Evolutionary conservation across 92 coral and sea anemone genomes (phyloP), one percentile per base, ranked within the genome.

Genomic region (Pocillopora meandrina): DNA sequence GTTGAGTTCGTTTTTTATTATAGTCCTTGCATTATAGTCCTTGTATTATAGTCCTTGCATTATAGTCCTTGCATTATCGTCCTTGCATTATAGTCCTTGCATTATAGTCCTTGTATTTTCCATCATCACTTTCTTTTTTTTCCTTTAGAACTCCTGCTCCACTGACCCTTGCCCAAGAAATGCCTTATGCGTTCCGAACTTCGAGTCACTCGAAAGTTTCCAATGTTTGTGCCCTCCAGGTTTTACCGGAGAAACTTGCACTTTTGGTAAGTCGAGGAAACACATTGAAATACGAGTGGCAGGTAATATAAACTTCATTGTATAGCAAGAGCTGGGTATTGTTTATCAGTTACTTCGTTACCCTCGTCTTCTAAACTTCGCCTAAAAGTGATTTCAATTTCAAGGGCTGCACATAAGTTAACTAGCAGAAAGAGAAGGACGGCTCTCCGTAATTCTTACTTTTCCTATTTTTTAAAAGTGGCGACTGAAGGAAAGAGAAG

Each of bases 191-290:
- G 56, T 86, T 63, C 89, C 89, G 64, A 61, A 71, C 74, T 72
- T 71, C 31, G 89, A 36, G 35, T 61, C 74, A 36, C 52, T 33
- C 49, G 71, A 64, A n/a, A 17, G 0, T 55, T 55, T 79, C 67
- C 71, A 86, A 65, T 86, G 89, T 31, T 72, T 69, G 36, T 86
- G 89, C 72, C 89, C 89, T 23, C 61, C 80, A 9, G 89, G 89
- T 34, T 86, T 71, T 59, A 80, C 76, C 15, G 89, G 89, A 18
- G 70, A 86, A 10, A 62, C 75, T 61, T 86, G 89, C 64, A 79
- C 61, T 57, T 21, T 71, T 61, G 85, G 89, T 86, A 52, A 65
- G 84, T 79, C 55, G 36, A 21, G 70, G 9, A 65, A 65, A 8
- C 21, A 21, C 1, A 5, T 19, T 8, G 23, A 63, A 5, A 12